phyloP scores from a whole-genome alignment of 2,888 invertebrate species.

The Xylota sylvarum region DNA sequence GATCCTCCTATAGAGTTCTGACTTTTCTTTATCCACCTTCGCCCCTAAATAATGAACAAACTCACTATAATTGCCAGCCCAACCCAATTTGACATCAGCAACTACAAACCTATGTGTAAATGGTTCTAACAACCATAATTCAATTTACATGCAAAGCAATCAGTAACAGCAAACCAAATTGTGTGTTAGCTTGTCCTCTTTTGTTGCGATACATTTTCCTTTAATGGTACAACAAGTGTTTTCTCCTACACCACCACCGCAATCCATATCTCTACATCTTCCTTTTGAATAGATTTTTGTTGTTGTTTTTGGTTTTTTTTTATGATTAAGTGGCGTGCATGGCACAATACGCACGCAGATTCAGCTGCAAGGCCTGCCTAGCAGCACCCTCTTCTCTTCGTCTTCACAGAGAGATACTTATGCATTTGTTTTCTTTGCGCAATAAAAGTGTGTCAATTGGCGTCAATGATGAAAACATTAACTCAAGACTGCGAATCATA shows the following conservation, averaged over 20 bases:
- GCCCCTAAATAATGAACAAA: neutral
- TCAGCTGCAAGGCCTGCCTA: slow-evolving; percentile 42
- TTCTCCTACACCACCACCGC: slow-evolving; percentile 37
- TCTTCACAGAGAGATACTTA: neutral
- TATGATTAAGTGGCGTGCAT: slow-evolving; percentile 46
- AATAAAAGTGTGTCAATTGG: slow-evolving; percentile 77
- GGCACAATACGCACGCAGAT: slow-evolving; percentile 20
- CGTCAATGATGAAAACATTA: slow-evolving; percentile 77
- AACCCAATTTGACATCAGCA: slow-evolving; percentile 43
- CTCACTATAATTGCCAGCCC: slow-evolving; percentile 38
- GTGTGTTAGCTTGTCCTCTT: slow-evolving; percentile 54
- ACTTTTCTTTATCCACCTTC: neutral
- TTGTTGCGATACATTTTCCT: slow-evolving; percentile 67
- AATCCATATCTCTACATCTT: slow-evolving; percentile 23
- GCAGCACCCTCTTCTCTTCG: neutral
- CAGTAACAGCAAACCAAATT: slow-evolving; percentile 49
- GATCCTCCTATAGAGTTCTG: too few species aligned
- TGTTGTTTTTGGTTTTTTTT: slow-evolving; percentile 35
- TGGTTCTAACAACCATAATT: slow-evolving; percentile 57
- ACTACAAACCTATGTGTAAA: slow-evolving; percentile 44
- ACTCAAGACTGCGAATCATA: slow-evolving; percentile 71
- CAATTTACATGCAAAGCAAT: slow-evolving; percentile 70
- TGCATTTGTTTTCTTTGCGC: slow-evolving; percentile 55
- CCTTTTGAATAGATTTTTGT: slow-evolving; percentile 31
- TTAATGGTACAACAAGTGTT: slow-evolving; percentile 66